phyloP scores from a whole-genome alignment of 2,888 invertebrate genomes.

The Agrochola lota region DNA sequence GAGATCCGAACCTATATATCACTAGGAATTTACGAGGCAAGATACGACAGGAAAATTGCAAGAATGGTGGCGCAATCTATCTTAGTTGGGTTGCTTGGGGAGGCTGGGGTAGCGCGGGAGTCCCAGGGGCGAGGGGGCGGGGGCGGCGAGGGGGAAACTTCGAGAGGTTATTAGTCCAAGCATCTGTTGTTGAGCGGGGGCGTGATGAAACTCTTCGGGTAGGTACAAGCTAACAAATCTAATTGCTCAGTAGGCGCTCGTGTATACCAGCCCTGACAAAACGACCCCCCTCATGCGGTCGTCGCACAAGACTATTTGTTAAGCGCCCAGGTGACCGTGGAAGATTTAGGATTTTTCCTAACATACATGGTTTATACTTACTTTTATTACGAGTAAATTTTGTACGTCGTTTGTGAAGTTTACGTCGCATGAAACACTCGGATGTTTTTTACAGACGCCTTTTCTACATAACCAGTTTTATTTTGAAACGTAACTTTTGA shows the following conservation, averaged over 20 bases:
- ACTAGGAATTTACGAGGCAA: slow-evolving; percentile 96
- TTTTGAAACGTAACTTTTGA: slow-evolving; percentile 50
- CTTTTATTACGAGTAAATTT: slow-evolving; percentile 61
- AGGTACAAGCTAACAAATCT: slow-evolving; percentile 91
- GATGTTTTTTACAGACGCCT: slow-evolving; percentile 50
- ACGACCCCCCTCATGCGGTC: slow-evolving; percentile 84
- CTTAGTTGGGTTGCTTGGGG: slow-evolving; percentile 93
- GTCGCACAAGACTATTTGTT: slow-evolving; percentile 83
- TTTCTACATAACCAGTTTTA: slow-evolving; percentile 60
- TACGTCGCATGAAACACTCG: slow-evolving; percentile 54
- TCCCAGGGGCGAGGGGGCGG: slow-evolving; percentile 76
- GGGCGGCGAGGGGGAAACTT: slow-evolving; percentile 88
- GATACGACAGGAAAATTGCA: slow-evolving; percentile 98
- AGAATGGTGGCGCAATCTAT: slow-evolving; percentile 97
- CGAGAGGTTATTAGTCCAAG: slow-evolving; percentile 91
- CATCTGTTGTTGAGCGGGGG: slow-evolving; percentile 91
- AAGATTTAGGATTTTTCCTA: slow-evolving; percentile 67
- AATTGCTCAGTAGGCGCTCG: slow-evolving; percentile 90
- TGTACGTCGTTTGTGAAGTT: slow-evolving; percentile 54
- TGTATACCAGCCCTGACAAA: slow-evolving; percentile 86
- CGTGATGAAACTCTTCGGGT: slow-evolving; percentile 89
- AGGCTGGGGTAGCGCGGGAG: slow-evolving; percentile 85
- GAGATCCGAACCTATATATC: slow-evolving; percentile 93
- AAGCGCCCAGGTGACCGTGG: slow-evolving; percentile 84
- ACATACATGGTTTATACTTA: slow-evolving; percentile 61